Evolutionary conservation across 2,888 invertebrate genomes (phyloP), one percentile per base, ranked within the genome.

Genomic region (Oxyteleia sp.): DNA sequence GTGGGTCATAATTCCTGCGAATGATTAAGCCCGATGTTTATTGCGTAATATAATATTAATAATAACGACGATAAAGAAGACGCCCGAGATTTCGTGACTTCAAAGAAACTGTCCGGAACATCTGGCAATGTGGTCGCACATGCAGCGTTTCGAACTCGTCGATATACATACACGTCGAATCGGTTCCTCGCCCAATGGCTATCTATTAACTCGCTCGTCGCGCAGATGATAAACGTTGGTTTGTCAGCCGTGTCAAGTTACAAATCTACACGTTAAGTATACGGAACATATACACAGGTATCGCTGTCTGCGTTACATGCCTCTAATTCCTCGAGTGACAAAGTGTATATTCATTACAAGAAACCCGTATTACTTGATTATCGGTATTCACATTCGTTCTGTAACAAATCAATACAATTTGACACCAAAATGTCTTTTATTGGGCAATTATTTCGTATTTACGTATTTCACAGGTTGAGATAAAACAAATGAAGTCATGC

Each of bases 121-220:
- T 26, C 51, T 61, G 61, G 43, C 61, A 29, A 15, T 20, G 18
- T 4, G 32, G 57, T 23, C 20, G 18, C 41, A 8, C 13, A 18
- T 38, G 38, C 57, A 38, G 23, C 63, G 29, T 47, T 47, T 47
- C 32, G 23, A 23, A 23, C 29, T 47, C 63, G 63, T 55, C 68
- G 32, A 68, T 53, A 26, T 16, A 41, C 55, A 20, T 53, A 26
- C 72, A 32, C 43, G 32, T 63, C 38, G 63, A 72, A 72, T 72
- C 72, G 53, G 63, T 61, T 72, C 63, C 29, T 57, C 59, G 16
- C 26, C 32, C 59, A 71, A 71, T 71, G 49, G 41, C 53, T 53
- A 47, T 51, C 72, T 63, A 72, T 72, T 72, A 63, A 61, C 29
- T 43, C 16, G 41, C 72, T 72, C 72, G 72, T 72, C 49, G 53